Evolutionary conservation across 2,113 vertebrate genomes (phyloP), one percentile per base, ranked within the genome.

Genomic region (Rynchops niger): DNA sequence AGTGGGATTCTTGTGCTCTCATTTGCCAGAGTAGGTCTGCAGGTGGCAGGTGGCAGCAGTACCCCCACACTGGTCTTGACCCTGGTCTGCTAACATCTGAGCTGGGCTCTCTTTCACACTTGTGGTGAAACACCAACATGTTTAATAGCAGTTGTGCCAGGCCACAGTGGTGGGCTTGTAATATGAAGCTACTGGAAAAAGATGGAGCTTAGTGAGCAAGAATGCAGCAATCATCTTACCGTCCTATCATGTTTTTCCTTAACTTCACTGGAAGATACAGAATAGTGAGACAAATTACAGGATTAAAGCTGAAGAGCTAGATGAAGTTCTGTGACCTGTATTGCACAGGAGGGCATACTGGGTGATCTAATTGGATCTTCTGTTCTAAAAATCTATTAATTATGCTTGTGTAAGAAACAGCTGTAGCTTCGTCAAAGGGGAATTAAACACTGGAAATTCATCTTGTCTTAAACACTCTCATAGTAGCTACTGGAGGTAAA

Each of bases 121-220:
- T 89, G 27, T 71, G 29, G 32, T 67, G 29, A 74, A 90, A 90
- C 12, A 7, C 0, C 27, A 45, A 5, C 0, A 0, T 45, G 3
- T 53, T 71, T 83, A 55, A 65, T 27, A 84, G 25, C 6, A 56
- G 27, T 45, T 72, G 9, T 40, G 12, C 15, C 29, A 58, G 19
- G 15, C 30, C 25, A 42, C 34, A 65, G 3, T 22, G 11, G 18
- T 47, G 30, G 23, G 16, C 9, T 53, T 67, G 27, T 21, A 62
- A n/a, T 15, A 30, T 16, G n/a, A 14, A n/a, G 2, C 61, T 32
- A 6, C 11, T 62, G 70, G 62, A 45, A 53, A 43, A 66, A n/a
- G 8, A 29, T 5, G 56, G 34, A 29, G 27, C 12, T 72, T 32
- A 6, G 25, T n/a, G 50, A 91, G 25, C 19, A 80, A 49, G n/a